These are phyloP conservation scores for Tricholauxania praeusta DNA, from an alignment of 2,888 invertebrate genomes.

Conservation along the genomic window DNA sequence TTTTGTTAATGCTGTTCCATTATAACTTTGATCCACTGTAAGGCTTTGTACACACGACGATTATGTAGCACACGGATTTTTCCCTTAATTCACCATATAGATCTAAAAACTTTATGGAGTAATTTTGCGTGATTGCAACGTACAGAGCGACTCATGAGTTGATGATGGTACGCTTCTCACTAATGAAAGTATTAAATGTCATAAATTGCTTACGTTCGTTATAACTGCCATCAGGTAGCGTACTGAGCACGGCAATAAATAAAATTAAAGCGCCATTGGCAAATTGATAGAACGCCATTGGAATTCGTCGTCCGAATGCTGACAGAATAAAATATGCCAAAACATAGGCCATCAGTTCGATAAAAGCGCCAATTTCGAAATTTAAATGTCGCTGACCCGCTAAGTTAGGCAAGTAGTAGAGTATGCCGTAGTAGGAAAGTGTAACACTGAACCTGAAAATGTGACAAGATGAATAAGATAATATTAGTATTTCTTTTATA, in stretches of 20 bases:
- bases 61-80: no score
- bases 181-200: no score
- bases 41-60: no score
- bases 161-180: no score
- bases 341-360: conserved; percentile 68
- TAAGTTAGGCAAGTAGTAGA: conserved; percentile 65
- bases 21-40: no score
- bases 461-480: neutral
- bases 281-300: conserved; percentile 66
- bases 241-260: conserved; percentile 58
- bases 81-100: no score
- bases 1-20: no score
- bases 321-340: conserved; percentile 62
- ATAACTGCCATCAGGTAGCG: conserved; percentile 30
- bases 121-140: no score
- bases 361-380: conserved; percentile 68
- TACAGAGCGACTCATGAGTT: no score
- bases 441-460: conserved; percentile 64
- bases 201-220: conserved; percentile 37
- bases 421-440: conserved; percentile 67
- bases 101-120: no score
- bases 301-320: conserved; percentile 67
- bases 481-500: no score
- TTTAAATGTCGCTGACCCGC: conserved; percentile 69
- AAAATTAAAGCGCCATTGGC: conserved; percentile 66